A percentile compares a stretch with the other conserved stretches of the same genome.
Evolutionary conservation across 2,888 invertebrate genomes (phyloP).

Genomic region (Alentia gelatinosa): DNA sequence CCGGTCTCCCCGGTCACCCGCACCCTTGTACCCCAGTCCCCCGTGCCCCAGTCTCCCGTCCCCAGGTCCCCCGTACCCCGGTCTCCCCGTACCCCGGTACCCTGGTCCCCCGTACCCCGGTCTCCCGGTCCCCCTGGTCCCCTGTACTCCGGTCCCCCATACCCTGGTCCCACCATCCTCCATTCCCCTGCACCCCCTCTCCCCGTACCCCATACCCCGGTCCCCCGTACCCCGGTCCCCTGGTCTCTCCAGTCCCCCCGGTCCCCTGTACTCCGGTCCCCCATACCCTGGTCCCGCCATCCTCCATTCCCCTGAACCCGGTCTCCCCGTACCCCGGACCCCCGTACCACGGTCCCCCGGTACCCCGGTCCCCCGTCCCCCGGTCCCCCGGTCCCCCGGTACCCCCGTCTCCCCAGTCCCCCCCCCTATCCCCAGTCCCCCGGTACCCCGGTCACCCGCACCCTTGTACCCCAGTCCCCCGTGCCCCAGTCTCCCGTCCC

Average conservation of each 20-base stretch:
- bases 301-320: neutral
- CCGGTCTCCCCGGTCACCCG: neutral
- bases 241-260: neutral
- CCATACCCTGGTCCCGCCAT: neutral
- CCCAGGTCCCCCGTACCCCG: neutral
- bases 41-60: neutral
- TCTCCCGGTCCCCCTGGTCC: neutral
- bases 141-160: neutral
- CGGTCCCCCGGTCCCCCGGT: neutral
- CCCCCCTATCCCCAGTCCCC: neutral
- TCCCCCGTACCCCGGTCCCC: neutral
- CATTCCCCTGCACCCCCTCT: neutral
- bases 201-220: neutral
- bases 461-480: neutral
- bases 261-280: neutral
- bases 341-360: neutral
- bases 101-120: neutral
- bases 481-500: neutral
- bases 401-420: neutral
- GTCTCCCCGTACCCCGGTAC: neutral
- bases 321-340: neutral
- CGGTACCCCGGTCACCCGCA: neutral
- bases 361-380: too few relatives aligned
- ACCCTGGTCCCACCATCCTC: neutral
- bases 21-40: neutral